Evolutionary conservation across 2,797 vertebrate genomes (phyloP).

Genomic region (Chromis chromis): DNA sequence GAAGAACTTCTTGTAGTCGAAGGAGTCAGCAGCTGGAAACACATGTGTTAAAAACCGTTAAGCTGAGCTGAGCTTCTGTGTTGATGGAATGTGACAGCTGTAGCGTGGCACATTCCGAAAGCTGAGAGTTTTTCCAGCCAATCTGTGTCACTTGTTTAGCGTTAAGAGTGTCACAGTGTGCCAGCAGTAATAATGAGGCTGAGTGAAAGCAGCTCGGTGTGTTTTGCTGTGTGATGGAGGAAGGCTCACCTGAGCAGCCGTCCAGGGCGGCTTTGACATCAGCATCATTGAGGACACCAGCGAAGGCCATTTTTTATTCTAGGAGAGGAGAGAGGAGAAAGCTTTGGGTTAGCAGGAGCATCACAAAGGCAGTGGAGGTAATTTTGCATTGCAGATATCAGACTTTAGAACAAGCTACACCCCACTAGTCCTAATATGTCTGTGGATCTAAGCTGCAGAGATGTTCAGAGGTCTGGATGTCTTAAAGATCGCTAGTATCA

Average conservation of each 20-base stretch:
- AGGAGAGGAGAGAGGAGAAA: slow-evolving; percentile 37
- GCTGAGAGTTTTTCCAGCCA: slow-evolving; percentile 5
- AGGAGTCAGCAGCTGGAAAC: slow-evolving; percentile 84
- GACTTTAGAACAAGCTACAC: background rate
- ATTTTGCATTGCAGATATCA: background rate
- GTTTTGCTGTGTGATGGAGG: background rate
- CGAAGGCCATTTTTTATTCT: slow-evolving; percentile 86
- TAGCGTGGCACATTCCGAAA: slow-evolving; percentile 13
- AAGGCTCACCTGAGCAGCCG: slow-evolving; percentile 84
- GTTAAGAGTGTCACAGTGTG: background rate
- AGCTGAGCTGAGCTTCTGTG: too few species aligned
- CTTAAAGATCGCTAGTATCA: too few species aligned
- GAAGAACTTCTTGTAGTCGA: slow-evolving; percentile 88
- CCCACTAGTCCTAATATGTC: too few species aligned
- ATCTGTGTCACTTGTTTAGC: background rate
- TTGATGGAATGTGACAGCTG: slow-evolving; percentile 28
- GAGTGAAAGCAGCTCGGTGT: background rate
- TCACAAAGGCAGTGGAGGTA: slow-evolving; percentile 4
- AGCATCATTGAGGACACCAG: slow-evolving; percentile 83
- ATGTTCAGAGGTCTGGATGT: background rate
- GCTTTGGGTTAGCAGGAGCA: slow-evolving; percentile 28
- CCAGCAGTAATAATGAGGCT: background rate
- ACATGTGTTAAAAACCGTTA: too few species aligned
- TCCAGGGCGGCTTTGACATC: slow-evolving; percentile 85
- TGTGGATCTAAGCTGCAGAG: background rate